Percentiles rank a stretch among this genome's conserved stretches.
phyloP scores from a whole-genome alignment of 2,113 vertebrate species.

The Coptodon rendalli region DNA sequence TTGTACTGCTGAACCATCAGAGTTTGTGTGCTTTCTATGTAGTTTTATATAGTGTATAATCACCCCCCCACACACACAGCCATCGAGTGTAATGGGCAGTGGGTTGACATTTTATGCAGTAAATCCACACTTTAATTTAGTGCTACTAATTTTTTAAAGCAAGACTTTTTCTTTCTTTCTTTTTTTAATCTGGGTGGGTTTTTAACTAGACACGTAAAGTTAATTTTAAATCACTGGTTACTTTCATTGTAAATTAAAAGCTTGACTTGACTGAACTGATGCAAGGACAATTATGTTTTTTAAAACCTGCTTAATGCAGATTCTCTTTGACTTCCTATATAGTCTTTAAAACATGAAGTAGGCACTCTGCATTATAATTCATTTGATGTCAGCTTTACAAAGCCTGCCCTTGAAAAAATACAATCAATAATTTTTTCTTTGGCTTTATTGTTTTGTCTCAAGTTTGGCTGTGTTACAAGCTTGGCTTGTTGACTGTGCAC shows the following conservation, averaged over 20 bases:
- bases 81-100: neutral
- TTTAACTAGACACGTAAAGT: neutral
- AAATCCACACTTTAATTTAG: neutral
- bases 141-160: neutral
- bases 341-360: conserved; percentile 8
- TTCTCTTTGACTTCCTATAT: neutral
- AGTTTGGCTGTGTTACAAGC: conserved; percentile 54
- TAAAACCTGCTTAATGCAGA: neutral
- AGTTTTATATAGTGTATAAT: conserved; percentile 16
- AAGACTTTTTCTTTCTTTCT: neutral
- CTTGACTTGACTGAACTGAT: neutral
- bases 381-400: conserved; percentile 46
- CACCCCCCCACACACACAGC: neutral
- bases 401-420: conserved; percentile 49
- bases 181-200: neutral
- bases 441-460: conserved; percentile 56
- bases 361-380: conserved; percentile 43
- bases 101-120: neutral
- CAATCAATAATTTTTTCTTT: conserved; percentile 57
- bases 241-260: neutral
- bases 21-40: neutral
- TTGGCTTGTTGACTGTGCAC: conserved; percentile 36
- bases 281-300: neutral
- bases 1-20: conserved; percentile 3
- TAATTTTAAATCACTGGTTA: neutral